Conservation (phyloP, 2,797 vertebrate species). For the Amblyraja radiata region DNA sequence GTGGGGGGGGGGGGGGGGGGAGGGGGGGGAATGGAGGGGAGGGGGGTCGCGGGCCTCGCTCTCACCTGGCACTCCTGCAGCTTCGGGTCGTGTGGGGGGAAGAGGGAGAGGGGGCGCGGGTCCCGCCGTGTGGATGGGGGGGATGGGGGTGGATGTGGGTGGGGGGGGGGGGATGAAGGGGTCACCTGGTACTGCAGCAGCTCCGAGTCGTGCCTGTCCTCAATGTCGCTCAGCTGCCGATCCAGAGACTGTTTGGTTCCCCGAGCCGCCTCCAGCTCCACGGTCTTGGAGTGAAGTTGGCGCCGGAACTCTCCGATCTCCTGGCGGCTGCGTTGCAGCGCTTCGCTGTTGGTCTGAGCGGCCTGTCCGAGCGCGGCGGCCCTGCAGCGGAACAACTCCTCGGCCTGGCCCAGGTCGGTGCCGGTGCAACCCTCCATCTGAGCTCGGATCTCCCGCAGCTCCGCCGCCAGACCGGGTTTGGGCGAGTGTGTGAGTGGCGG, state of each 20-base stretch:
- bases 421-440: conserved; percentile 38
- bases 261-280: conserved; percentile 37
- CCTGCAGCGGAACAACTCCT: conserved; percentile 35
- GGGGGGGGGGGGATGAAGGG: no score
- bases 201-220: conserved; percentile 39
- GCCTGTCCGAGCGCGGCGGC: conserved; percentile 35
- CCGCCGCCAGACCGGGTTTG: conserved; percentile 36
- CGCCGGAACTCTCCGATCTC: conserved; percentile 37
- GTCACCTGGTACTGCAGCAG: conserved; percentile 38
- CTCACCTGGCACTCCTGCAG: no score
- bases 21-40: no score
- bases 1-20: no score
- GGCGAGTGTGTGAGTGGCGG: not conserved
- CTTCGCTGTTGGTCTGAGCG: conserved; percentile 35
- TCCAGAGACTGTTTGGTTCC: conserved; percentile 39
- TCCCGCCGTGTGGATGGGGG: no score
- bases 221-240: conserved; percentile 35
- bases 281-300: conserved; percentile 35
- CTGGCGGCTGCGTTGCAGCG: not conserved
- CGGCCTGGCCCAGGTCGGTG: conserved; percentile 8
- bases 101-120: no score
- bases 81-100: no score
- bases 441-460: conserved; percentile 39
- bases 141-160: no score
- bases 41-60: no score